phyloP scores from a whole-genome alignment of 2,797 vertebrate genomes.

The Varecia variegata region DNA sequence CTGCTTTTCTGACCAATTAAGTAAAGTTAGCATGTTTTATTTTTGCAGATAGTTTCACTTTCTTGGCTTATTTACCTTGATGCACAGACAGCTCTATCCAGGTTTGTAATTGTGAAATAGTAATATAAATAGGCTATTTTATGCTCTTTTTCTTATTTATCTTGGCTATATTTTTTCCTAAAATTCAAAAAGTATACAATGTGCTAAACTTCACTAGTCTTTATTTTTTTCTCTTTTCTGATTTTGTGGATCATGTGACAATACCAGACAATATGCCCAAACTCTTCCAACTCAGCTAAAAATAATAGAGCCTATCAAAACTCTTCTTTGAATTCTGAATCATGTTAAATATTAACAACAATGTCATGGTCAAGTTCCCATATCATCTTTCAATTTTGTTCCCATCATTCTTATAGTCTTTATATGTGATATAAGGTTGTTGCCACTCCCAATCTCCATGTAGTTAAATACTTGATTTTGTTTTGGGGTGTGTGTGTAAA shows the following conservation, averaged over 20 bases:
- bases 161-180: background rate
- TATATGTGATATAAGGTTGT: fast-evolving
- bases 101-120: background rate
- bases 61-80: background rate
- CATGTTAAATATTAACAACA: background rate
- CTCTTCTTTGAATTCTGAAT: background rate
- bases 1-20: background rate
- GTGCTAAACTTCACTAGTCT: background rate
- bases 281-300: background rate
- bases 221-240: background rate
- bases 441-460: background rate
- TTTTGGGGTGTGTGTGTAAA: background rate
- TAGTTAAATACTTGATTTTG: background rate
- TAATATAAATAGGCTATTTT: background rate
- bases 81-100: background rate
- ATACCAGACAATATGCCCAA: background rate
- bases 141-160: background rate
- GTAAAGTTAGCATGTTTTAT: background rate
- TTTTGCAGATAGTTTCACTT: background rate
- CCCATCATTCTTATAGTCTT: background rate
- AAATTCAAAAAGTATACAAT: background rate
- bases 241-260: background rate
- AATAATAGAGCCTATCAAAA: background rate
- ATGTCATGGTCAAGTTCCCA: background rate
- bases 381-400: background rate